These are phyloP conservation scores for Toxotes lorentzi DNA, from an alignment of 2,797 vertebrate species.

Conservation along the genomic window DNA sequence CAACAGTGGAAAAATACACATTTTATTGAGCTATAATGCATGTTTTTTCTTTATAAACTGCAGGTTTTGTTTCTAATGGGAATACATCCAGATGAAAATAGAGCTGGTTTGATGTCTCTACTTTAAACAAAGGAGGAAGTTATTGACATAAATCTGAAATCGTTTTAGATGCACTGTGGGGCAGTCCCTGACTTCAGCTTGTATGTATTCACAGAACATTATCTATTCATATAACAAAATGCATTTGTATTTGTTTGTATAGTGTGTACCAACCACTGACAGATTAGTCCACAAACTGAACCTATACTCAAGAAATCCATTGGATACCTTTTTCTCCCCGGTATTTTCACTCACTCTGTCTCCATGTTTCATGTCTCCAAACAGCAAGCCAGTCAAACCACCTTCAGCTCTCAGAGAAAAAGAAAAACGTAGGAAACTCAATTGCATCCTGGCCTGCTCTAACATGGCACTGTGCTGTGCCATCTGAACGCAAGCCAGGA, in stretches of 20 bases:
- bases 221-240: conserved; percentile 1
- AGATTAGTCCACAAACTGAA: conserved; percentile 46
- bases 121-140: not conserved
- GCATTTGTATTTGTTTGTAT: not conserved
- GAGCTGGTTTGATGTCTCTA: not conserved
- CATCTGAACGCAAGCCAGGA: conserved; percentile 49
- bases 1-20: not conserved
- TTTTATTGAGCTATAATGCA: not conserved
- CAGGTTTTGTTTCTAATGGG: not conserved
- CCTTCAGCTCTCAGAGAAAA: conserved; percentile 43
- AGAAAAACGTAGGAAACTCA: conserved; percentile 42
- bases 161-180: not conserved
- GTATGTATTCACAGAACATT: not conserved
- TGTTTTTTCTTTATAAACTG: not conserved
- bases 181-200: too few species aligned
- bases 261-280: not conserved
- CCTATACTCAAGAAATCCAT: conserved; percentile 42
- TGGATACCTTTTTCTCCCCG: conserved; percentile 33
- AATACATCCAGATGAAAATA: not conserved
- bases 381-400: conserved; percentile 11
- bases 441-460: conserved; percentile 41
- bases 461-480: conserved; percentile 51
- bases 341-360: conserved; percentile 3
- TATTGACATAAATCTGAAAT: not conserved
- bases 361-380: conserved; percentile 26